These are phyloP conservation scores for Bradysia coprophila DNA, from an alignment of 1,140 invertebrate genomes.

Conservation along the genomic window DNA sequence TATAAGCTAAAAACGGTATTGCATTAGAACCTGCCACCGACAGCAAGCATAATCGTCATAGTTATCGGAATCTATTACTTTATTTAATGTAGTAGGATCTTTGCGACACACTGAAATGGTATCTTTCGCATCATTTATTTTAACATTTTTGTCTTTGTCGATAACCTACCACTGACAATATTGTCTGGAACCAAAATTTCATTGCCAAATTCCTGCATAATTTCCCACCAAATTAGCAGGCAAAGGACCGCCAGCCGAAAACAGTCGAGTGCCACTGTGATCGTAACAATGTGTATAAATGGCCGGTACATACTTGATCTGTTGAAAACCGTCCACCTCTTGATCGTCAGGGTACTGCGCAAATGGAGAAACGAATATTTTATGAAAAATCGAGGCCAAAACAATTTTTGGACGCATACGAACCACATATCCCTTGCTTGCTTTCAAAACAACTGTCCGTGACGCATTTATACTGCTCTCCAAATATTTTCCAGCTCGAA, in stretches of 20 bases:
- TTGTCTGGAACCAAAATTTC: too few species aligned
- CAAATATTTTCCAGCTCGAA: slow-evolving; percentile 76
- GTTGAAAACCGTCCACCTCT: slow-evolving; percentile 62
- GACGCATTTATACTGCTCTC: slow-evolving; percentile 78
- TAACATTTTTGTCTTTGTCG: too few species aligned
- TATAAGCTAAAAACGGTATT: too few species aligned
- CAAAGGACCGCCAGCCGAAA: slow-evolving; percentile 85
- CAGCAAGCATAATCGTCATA: too few species aligned
- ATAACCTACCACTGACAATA: too few species aligned
- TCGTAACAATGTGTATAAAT: slow-evolving; percentile 96
- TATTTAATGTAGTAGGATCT: too few species aligned
- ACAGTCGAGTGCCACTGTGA: slow-evolving; percentile 65
- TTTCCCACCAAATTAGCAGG: slow-evolving; percentile 78
- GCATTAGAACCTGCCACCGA: too few species aligned
- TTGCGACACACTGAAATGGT: too few species aligned
- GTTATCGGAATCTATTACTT: too few species aligned
- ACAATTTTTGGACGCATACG: slow-evolving; percentile 11
- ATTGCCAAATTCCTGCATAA: slow-evolving; percentile 49
- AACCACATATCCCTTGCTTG: slow-evolving; percentile 81
- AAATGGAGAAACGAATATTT: slow-evolving; percentile 5
- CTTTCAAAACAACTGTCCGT: slow-evolving; percentile 71
- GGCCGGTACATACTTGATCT: slow-evolving; percentile 75
- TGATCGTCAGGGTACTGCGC: slow-evolving; percentile 60
- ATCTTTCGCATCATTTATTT: too few species aligned
- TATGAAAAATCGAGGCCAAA: background rate